phyloP scores from a whole-genome alignment of 2,113 vertebrate genomes.

The Campylomormyrus tamandua region DNA sequence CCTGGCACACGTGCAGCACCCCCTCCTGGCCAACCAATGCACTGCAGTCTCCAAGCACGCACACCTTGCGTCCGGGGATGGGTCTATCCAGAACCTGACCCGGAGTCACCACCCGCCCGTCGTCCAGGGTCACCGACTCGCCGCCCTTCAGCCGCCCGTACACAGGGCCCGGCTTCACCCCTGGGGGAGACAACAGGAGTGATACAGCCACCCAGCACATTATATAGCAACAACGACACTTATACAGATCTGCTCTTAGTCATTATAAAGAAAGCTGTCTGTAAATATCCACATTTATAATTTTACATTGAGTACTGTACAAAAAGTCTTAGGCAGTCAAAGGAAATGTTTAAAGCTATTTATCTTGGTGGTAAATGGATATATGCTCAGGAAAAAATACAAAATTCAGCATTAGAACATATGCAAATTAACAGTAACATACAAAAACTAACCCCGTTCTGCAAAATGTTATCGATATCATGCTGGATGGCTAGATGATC shows the following conservation, averaged over 20 bases:
- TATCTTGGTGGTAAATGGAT: background rate
- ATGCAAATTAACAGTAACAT: background rate
- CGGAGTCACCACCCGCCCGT: conserved; percentile 56
- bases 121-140: conserved; percentile 59
- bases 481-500: background rate
- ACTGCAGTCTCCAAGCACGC: conserved; percentile 81
- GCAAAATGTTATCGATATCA: background rate
- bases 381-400: background rate
- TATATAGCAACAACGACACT: background rate
- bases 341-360: background rate
- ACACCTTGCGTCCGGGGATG: conserved; percentile 76
- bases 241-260: background rate
- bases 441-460: background rate
- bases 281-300: background rate
- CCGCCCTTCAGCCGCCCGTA: conserved; percentile 80
- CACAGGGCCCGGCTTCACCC: conserved; percentile 73
- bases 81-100: conserved; percentile 65
- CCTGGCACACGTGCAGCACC: conserved; percentile 52
- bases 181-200: conserved; percentile 46
- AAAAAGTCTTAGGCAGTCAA: background rate
- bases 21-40: conserved; percentile 56
- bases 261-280: background rate
- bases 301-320: background rate
- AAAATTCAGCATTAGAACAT: background rate
- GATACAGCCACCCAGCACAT: background rate